phyloP scores from a whole-genome alignment of 2,888 invertebrate genomes.

The Meiosimyza decipiens region DNA sequence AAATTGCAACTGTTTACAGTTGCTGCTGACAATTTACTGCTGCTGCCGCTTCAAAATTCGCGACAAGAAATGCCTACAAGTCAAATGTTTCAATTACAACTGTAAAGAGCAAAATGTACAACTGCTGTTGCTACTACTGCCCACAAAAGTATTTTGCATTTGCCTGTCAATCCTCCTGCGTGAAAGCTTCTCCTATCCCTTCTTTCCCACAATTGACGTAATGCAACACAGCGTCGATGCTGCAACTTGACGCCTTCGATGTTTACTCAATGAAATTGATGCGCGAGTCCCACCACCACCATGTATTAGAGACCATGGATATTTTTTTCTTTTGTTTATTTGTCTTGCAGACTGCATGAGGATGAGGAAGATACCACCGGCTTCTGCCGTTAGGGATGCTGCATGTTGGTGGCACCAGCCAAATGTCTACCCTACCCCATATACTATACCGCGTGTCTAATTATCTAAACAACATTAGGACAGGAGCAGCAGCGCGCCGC shows the following conservation, averaged over 20 bases:
- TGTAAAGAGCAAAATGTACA: too few relatives aligned
- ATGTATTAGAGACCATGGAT: background rate
- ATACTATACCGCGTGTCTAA: background rate
- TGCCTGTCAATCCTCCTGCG: too few relatives aligned
- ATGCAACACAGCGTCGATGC: background rate
- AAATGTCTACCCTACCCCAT: background rate
- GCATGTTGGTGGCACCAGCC: background rate
- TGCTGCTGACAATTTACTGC: conserved; percentile 8
- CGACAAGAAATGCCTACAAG: conserved; percentile 14
- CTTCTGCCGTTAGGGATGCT: background rate
- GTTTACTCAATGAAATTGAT: conserved; percentile 32
- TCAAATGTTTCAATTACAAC: too few relatives aligned
- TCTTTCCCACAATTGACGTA: too few relatives aligned
- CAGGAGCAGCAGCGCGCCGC: background rate
- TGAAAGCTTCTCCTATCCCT: too few relatives aligned
- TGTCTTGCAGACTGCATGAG: background rate
- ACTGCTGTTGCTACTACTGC: too few relatives aligned
- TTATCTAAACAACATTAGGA: conserved; percentile 8
- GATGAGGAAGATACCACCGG: background rate
- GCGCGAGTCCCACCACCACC: background rate
- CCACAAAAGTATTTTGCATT: too few relatives aligned
- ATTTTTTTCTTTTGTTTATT: conserved; percentile 18
- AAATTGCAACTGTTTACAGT: background rate
- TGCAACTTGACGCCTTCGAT: conserved; percentile 20
- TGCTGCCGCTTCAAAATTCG: conserved; percentile 24